A percentile compares a stretch with the other conserved stretches of the same genome.
phyloP scores from a whole-genome alignment of 1,140 invertebrate genomes.

The Drosophila yakuba region DNA sequence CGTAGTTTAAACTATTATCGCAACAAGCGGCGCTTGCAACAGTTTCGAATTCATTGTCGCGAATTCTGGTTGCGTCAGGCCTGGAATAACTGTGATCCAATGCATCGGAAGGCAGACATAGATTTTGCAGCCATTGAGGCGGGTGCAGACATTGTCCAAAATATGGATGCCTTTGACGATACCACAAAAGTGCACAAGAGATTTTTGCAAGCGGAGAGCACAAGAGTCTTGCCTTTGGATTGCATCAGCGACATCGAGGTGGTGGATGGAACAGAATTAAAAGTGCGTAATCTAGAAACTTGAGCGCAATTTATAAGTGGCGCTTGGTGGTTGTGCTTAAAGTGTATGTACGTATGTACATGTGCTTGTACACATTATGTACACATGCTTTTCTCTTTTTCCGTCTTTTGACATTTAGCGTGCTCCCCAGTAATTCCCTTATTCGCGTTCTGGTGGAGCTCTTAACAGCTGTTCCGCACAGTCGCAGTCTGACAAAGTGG shows the following conservation, averaged over 20 bases:
- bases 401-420: conserved; percentile 55
- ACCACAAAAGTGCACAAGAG: not conserved
- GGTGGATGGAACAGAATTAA: conserved; percentile 56
- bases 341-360: no score
- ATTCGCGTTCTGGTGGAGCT: conserved; percentile 38
- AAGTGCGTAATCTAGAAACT: conserved; percentile 55
- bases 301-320: no score
- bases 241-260: conserved; percentile 61
- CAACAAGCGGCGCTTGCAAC: conserved; percentile 55
- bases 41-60: conserved; percentile 63
- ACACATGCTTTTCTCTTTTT: conserved; percentile 7
- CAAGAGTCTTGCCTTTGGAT: conserved; percentile 16
- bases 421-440: conserved; percentile 8
- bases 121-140: conserved; percentile 81
- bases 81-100: conserved; percentile 18
- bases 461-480: conserved; percentile 61
- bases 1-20: conserved; percentile 64
- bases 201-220: conserved; percentile 33
- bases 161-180: conserved; percentile 41
- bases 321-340: no score
- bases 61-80: conserved; percentile 64
- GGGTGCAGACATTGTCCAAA: conserved; percentile 34
- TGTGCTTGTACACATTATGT: no score
- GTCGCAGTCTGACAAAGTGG: conserved; percentile 13
- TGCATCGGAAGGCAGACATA: conserved; percentile 49